Conservation (phyloP, 1,140 invertebrate species). For the Monomorium pharaonis region DNA sequence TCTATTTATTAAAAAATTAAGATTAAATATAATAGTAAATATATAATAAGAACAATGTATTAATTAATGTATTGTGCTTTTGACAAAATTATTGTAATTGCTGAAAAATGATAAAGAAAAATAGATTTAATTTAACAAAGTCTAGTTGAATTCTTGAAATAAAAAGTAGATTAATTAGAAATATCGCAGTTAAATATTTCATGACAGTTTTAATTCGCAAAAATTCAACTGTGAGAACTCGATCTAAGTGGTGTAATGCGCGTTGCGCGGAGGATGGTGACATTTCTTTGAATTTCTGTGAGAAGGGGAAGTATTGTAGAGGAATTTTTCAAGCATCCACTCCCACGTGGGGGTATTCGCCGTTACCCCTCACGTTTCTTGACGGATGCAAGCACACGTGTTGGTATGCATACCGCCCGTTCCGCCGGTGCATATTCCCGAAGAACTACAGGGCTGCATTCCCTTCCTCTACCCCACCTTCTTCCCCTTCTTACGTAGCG, state of each 20-base stretch:
- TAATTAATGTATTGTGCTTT: background rate
- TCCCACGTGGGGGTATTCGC: constrained; percentile 66
- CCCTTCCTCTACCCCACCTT: background rate
- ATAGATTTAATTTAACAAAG: background rate
- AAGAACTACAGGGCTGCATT: constrained; percentile 28
- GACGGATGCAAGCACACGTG: constrained; percentile 61
- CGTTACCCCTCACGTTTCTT: constrained; percentile 48
- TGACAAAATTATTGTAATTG: background rate
- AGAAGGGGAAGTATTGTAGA: constrained; percentile 69
- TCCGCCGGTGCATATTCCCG: constrained; percentile 43
- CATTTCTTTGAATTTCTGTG: constrained; percentile 62
- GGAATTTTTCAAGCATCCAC: constrained; percentile 68
- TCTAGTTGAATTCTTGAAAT: background rate
- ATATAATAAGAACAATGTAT: background rate
- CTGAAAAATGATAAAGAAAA: background rate
- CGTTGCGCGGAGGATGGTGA: constrained; percentile 67
- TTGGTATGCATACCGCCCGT: constrained; percentile 69
- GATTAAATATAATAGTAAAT: background rate
- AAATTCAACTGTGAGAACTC: constrained; percentile 40
- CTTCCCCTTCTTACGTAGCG: constrained; percentile 20
- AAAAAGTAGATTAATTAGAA: background rate
- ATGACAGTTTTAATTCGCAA: background rate
- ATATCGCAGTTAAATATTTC: background rate
- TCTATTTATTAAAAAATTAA: background rate
- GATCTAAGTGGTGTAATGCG: constrained; percentile 34